Evolutionary conservation across 2,113 vertebrate genomes (phyloP).

Genomic region (Thinocorus orbignyianus): DNA sequence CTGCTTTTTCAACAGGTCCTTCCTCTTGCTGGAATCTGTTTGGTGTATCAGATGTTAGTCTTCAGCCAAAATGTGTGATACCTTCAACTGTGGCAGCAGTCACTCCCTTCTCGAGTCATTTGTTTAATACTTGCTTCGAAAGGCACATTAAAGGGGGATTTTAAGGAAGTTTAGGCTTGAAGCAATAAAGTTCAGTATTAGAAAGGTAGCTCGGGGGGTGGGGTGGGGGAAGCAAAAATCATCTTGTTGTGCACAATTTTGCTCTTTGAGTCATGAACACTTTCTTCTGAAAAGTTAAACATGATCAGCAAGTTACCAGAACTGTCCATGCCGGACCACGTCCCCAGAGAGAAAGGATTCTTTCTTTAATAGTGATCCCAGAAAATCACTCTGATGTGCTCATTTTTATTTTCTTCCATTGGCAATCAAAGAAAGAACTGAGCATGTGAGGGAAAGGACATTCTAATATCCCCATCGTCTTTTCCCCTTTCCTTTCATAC

Average conservation of each 20-base stretch:
- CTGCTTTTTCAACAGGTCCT: neutral
- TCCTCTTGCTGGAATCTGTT: neutral
- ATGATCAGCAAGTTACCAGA: neutral
- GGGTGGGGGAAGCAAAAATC: neutral
- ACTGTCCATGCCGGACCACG: neutral
- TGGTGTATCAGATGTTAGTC: too few species aligned
- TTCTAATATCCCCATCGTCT: neutral
- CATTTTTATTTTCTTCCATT: slow-evolving; percentile 7
- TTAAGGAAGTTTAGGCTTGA: neutral
- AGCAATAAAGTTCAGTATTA: neutral
- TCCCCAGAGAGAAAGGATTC: neutral
- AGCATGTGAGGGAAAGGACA: neutral
- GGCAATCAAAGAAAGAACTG: neutral
- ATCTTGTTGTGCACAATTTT: neutral
- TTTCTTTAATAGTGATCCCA: neutral
- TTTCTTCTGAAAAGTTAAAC: neutral
- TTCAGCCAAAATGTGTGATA: too few species aligned
- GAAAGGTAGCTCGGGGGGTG: neutral
- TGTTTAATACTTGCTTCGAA: too few species aligned
- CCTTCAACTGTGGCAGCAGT: too few species aligned
- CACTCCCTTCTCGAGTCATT: too few species aligned
- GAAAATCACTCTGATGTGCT: neutral
- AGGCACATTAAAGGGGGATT: too few species aligned
- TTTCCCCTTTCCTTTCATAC: neutral
- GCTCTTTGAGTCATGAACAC: neutral